Evolutionary conservation across 1,140 invertebrate genomes (phyloP).

Genomic region (Drosophila takahashii): DNA sequence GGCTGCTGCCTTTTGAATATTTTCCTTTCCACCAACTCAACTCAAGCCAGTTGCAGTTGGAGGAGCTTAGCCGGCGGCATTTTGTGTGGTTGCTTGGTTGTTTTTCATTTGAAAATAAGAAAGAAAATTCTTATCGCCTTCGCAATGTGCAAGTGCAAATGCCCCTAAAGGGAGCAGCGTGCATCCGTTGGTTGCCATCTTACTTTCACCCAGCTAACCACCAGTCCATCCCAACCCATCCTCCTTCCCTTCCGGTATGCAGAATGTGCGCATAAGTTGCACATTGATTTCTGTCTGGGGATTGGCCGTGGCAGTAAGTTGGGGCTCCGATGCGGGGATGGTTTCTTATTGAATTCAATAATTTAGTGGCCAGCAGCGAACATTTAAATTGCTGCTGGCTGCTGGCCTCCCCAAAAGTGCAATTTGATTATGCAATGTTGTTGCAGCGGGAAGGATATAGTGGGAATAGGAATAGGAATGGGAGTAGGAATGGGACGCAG

Average conservation of each 20-base stretch:
- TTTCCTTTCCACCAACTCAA: slow-evolving; percentile 22
- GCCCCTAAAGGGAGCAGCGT: slow-evolving; percentile 71
- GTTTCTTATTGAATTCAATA: slow-evolving; percentile 81
- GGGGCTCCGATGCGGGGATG: slow-evolving; percentile 28
- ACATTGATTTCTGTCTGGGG: slow-evolving; percentile 81
- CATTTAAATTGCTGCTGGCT: slow-evolving; percentile 74
- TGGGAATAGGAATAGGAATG: background rate
- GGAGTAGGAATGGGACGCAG: slow-evolving; percentile 12
- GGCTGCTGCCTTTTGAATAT: slow-evolving; percentile 78
- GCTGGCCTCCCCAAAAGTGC: slow-evolving; percentile 65
- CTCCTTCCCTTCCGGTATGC: slow-evolving; percentile 24
- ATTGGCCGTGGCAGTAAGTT: slow-evolving; percentile 58
- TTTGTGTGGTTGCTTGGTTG: slow-evolving; percentile 67
- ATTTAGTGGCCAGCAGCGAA: slow-evolving; percentile 74
- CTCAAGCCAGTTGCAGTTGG: slow-evolving; percentile 43
- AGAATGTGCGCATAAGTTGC: slow-evolving; percentile 78
- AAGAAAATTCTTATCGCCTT: slow-evolving; percentile 80
- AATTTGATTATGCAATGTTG: slow-evolving; percentile 82
- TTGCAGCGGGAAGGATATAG: slow-evolving; percentile 41
- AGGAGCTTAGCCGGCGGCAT: slow-evolving; percentile 69
- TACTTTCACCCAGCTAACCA: slow-evolving; percentile 11
- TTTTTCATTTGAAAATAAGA: slow-evolving; percentile 81
- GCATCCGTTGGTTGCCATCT: slow-evolving; percentile 56
- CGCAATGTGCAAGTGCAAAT: slow-evolving; percentile 76
- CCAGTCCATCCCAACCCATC: background rate